These are phyloP conservation scores for Eulithis testata DNA, from an alignment of 2,888 invertebrate species.

Conservation along the genomic window DNA sequence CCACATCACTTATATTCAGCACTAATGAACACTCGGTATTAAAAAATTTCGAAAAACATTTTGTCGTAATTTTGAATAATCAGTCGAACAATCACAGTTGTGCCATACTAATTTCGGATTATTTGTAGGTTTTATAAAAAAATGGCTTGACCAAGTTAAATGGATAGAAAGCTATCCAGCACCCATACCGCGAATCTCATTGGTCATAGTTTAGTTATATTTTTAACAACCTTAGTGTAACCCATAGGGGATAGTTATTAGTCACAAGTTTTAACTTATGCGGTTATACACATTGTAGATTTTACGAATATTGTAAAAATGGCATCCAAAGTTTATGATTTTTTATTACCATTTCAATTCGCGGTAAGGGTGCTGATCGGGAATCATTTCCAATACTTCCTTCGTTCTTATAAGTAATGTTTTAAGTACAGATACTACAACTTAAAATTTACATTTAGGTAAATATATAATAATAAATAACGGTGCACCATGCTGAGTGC, in stretches of 20 bases:
- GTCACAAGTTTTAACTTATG: too few species aligned
- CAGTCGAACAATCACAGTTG: slow-evolving; percentile 42
- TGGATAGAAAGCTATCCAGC: not conserved
- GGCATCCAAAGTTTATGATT: too few species aligned
- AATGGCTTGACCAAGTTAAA: slow-evolving; percentile 16
- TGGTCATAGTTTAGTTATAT: too few species aligned
- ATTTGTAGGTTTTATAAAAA: slow-evolving; percentile 25
- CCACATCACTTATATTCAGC: slow-evolving; percentile 68
- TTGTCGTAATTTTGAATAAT: slow-evolving; percentile 37
- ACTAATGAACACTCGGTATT: slow-evolving; percentile 73
- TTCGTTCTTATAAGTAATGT: slow-evolving; percentile 26
- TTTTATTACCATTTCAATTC: too few species aligned
- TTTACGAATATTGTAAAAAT: too few species aligned
- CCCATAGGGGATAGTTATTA: too few species aligned
- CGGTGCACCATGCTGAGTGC: slow-evolving; percentile 35
- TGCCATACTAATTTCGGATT: slow-evolving; percentile 29
- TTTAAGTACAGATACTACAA: slow-evolving; percentile 62
- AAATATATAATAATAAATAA: slow-evolving; percentile 40
- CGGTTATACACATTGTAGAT: too few species aligned
- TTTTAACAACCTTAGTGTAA: too few species aligned
- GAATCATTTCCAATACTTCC: slow-evolving; percentile 32
- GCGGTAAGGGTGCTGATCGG: not conserved
- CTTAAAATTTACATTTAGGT: slow-evolving; percentile 51
- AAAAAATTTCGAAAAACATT: slow-evolving; percentile 52
- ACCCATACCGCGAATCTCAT: too few species aligned